Evolutionary conservation across 2,888 invertebrate genomes (phyloP).

Genomic region (Apamea monoglypha): DNA sequence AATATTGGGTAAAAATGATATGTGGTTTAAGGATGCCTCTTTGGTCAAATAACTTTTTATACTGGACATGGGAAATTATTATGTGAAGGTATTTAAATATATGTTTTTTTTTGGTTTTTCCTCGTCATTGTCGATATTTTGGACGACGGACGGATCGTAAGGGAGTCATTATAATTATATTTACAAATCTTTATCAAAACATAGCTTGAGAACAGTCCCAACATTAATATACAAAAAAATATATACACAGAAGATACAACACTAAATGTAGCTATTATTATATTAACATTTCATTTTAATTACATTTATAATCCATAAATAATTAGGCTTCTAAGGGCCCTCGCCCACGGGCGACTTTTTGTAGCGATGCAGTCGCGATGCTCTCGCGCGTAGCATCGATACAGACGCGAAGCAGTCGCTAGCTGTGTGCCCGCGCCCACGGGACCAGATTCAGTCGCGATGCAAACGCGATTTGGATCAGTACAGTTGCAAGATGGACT

Average conservation of each 20-base stretch:
- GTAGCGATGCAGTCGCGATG: too few species aligned
- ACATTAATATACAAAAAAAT: conserved; percentile 50
- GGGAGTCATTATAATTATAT: conserved; percentile 47
- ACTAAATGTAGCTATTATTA: conserved; percentile 56
- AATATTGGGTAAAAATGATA: conserved; percentile 44
- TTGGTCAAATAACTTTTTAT: conserved; percentile 12
- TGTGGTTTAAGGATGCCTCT: conserved; percentile 29
- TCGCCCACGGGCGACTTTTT: too few species aligned
- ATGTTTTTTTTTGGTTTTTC: not conserved
- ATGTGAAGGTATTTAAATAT: not conserved
- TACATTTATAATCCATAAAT: conserved; percentile 45
- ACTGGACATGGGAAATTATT: not conserved
- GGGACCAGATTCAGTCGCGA: too few species aligned
- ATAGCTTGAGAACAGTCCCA: conserved; percentile 51
- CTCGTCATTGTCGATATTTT: conserved; percentile 44
- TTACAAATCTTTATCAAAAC: conserved; percentile 44
- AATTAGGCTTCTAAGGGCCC: conserved; percentile 53
- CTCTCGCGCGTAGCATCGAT: too few species aligned
- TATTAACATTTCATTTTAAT: conserved; percentile 59
- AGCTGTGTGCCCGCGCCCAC: too few species aligned
- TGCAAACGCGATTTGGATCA: too few species aligned
- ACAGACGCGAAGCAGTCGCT: too few species aligned
- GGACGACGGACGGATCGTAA: conserved; percentile 42
- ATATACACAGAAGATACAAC: conserved; percentile 59
- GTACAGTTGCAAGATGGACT: too few species aligned